Base-by-base conservation (phyloP, 2,888 invertebrate species). In the Parelbella ahira region DNA sequence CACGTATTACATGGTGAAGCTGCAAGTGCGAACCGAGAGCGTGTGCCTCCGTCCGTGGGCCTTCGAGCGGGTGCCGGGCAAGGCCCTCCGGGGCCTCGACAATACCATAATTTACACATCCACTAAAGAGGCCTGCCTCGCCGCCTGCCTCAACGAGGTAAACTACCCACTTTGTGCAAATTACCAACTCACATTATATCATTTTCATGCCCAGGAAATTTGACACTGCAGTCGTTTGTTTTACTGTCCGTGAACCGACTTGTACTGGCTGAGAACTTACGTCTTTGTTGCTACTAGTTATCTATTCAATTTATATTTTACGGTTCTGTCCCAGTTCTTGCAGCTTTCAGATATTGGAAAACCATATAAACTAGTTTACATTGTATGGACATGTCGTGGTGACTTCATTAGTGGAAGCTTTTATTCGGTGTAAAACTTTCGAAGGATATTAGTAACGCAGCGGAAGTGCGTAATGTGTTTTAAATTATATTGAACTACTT, bases 1-100 rank as follows among this genome's bases (percentile, higher is more conserved):
- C 77, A 94, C 96, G 88, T 97, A 97, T 80, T 97, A 97, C 89
- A 96, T 97, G 96, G 95, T 96, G 63, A 97, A 97, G 81, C 88
- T 97, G 61, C 93, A 94, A 84, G 91, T 97, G 59, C 89, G 96
- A 74, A 95, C 96, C 54, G 97, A 97, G 71, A 96, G 96, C 71
- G 94, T 97, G 2, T 97, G 97, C 70, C 88, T 94, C 54, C 90
- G 97, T 48, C 96, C 97, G 19, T 97, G 97, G 97, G 91, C 96
- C 23, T 97, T 97, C 77, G 97, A 97, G 78, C 89, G 97, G 29
- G 95, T 97, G 24, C 97, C 97, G 2, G 97, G 97, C 75, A 96
- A 96, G 79, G 94, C 96, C 81, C 93, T 97, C 45, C 91, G 96
- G 21, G 96, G 96, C 0, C 88, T 96, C 60, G 97, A 97, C 88